These are phyloP conservation scores for Brachionus manjavacas DNA, from an alignment of 1,140 invertebrate species.

Conservation along the genomic window DNA sequence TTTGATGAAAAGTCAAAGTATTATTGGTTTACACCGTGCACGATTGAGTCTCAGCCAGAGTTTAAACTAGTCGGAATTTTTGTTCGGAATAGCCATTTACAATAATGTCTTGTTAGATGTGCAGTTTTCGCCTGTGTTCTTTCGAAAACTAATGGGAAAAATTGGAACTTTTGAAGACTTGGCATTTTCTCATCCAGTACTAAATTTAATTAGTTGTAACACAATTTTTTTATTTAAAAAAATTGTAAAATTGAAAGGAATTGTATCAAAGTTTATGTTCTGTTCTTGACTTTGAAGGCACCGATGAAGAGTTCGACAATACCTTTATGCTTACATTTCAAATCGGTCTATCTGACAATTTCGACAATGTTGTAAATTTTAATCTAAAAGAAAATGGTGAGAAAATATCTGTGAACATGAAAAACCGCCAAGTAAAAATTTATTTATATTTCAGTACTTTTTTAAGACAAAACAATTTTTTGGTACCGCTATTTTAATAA, in stretches of 20 bases:
- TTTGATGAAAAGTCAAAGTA: slow-evolving; percentile 69
- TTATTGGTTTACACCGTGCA: slow-evolving; percentile 83
- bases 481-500: no score
- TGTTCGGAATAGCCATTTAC: slow-evolving; percentile 87
- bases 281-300: slow-evolving; percentile 71
- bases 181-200: slow-evolving; percentile 77
- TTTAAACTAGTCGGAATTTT: slow-evolving; percentile 86
- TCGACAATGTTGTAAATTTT: slow-evolving; percentile 74
- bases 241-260: slow-evolving; percentile 59
- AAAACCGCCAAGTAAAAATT: slow-evolving; percentile 56
- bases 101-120: slow-evolving; percentile 89
- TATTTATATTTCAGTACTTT: not conserved
- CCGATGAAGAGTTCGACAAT: slow-evolving; percentile 70
- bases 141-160: slow-evolving; percentile 83
- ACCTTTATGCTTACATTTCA: slow-evolving; percentile 82
- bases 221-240: not conserved
- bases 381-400: slow-evolving; percentile 68
- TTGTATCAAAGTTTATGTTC: slow-evolving; percentile 73
- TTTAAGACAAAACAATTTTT: no score
- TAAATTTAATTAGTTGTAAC: slow-evolving; percentile 46
- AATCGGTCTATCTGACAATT: slow-evolving; percentile 81
- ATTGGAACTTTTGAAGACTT: slow-evolving; percentile 80
- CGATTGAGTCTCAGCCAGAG: slow-evolving; percentile 85
- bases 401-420: slow-evolving; percentile 56
- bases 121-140: slow-evolving; percentile 89